Evolutionary conservation across 2,888 invertebrate genomes (phyloP), one percentile per base, ranked within the genome.

Genomic region (Sarcophaga rosellei): DNA sequence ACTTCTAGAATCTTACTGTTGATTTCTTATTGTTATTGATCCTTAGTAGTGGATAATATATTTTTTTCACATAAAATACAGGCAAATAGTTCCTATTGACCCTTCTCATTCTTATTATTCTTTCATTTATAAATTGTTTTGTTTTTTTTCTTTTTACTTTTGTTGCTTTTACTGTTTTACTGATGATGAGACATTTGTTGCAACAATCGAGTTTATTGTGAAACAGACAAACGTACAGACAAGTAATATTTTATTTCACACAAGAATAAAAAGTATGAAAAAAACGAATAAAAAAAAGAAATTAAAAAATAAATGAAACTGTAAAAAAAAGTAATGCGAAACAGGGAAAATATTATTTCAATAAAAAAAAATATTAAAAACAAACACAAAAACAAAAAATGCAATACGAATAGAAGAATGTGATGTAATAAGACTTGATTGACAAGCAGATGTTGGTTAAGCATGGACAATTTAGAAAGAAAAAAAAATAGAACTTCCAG

Each of bases 371-470:
- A 1, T 53, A 53, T 53, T 53, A 53, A 53, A 53, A 53, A 53
- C 12, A 4, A 15, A 11, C 2, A 35, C 8, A 65, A 66, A 44
- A 66, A 44, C 44, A n/a, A n/a, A n/a, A n/a, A n/a, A n/a, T n/a
- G 35, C 66, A 79, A 72, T 23, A 65, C 65, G 65, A 35, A 35
- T 35, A 35, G 35, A 35, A 35, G 35, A 35, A 75, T 61, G n/a
- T 75, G 74, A 72, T 84, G 81, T 78, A 84, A 86, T 81, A 70
- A 44, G 47, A 69, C 81, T 78, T 86, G 86, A 86, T 84, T 84
- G 84, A 84, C 86, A 86, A 84, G 74, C 84, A 81, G 84, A 78
- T 84, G 86, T 84, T 81, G 69, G 77, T 78, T 69, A 57, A 66
- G 35, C 35, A 35, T 53, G 53, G 17, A 74, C 12, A 78, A 47